Evolutionary conservation across 2,888 invertebrate genomes (phyloP).

Genomic region (Leucoma salicis): DNA sequence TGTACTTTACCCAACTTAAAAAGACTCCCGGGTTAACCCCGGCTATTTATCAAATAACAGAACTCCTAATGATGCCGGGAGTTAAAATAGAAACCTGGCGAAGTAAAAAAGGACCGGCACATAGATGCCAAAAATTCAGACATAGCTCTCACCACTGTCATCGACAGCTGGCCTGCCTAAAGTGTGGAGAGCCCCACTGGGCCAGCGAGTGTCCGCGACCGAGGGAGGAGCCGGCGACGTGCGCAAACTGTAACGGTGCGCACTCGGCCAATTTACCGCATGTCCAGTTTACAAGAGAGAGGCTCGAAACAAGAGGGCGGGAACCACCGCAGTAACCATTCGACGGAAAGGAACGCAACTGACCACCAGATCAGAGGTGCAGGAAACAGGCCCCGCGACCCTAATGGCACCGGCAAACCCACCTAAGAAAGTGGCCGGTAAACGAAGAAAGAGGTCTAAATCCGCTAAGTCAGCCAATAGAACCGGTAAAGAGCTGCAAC

Average conservation of each 20-base stretch:
- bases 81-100: conserved; percentile 1
- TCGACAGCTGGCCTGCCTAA: neutral
- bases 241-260: neutral
- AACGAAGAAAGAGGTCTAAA: no score
- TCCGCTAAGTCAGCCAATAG: no score
- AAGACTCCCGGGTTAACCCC: conserved; percentile 3
- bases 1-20: conserved; percentile 5
- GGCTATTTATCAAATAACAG: conserved; percentile 7
- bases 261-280: neutral
- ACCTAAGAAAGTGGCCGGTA: neutral
- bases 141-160: neutral
- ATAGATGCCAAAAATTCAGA: neutral
- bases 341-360: neutral
- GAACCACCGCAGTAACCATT: neutral
- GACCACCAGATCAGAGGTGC: neutral
- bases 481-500: neutral
- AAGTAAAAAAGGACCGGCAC: neutral
- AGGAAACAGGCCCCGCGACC: neutral
- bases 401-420: neutral
- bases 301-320: neutral
- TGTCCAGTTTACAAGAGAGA: neutral
- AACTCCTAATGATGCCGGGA: conserved; percentile 9
- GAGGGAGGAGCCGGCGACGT: neutral
- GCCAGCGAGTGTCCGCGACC: neutral
- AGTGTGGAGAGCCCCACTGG: neutral